A percentile compares a stretch with the other conserved stretches of the same genome.
phyloP scores from a whole-genome alignment of 2,113 vertebrate genomes.

The Myiozetetes cayanensis region DNA sequence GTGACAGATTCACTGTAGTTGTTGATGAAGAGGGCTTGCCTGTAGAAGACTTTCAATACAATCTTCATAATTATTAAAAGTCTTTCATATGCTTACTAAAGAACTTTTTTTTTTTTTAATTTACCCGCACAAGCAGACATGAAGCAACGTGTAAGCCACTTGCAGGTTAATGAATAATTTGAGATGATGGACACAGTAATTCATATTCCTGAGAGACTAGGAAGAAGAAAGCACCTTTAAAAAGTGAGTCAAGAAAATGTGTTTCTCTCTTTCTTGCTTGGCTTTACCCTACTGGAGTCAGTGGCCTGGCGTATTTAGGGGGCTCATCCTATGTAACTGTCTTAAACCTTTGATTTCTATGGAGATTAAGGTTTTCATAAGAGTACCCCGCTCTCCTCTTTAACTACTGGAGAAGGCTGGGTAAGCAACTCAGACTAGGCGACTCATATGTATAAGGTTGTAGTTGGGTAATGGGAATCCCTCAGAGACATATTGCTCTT shows the following conservation, averaged over 20 bases:
- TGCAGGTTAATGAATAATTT: not conserved
- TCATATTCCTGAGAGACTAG: not conserved
- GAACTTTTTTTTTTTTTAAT: not conserved
- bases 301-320: not conserved
- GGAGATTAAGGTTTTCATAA: not conserved
- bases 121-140: not conserved
- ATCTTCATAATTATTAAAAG: not conserved
- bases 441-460: not conserved
- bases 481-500: not conserved
- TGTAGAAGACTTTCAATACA: not conserved
- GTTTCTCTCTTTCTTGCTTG: not conserved
- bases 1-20: not conserved
- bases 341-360: not conserved
- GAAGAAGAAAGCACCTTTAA: not conserved
- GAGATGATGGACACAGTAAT: not conserved
- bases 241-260: not conserved
- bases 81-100: not conserved
- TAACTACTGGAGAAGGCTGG: not conserved
- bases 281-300: not conserved
- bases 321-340: not conserved
- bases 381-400: not conserved
- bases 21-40: not conserved
- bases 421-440: not conserved
- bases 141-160: fast-evolving
- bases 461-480: fast-evolving